phyloP scores from a whole-genome alignment of 1,140 invertebrate species.

The Mizuhopecten yessoensis region DNA sequence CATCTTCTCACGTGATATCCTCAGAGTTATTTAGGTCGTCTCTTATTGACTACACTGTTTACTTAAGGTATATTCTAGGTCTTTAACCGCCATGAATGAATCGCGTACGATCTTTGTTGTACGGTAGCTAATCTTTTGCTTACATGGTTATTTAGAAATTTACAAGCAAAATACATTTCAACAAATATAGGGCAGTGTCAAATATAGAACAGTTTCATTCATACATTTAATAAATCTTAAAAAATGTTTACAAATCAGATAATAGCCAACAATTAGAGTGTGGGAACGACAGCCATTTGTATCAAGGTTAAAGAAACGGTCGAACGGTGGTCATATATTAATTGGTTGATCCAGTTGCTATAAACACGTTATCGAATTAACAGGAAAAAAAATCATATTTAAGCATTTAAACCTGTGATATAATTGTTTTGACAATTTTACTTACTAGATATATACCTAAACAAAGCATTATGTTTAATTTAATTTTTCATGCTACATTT shows the following conservation, averaged over 20 bases:
- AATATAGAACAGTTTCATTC: not conserved
- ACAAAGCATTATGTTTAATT: no score
- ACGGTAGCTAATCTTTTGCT: not conserved
- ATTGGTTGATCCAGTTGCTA: no score
- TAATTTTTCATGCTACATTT: no score
- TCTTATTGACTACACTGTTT: conserved; percentile 2
- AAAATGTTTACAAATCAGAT: not conserved
- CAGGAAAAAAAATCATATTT: no score
- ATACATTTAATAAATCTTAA: not conserved
- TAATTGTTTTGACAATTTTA: no score
- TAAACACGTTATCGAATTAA: no score
- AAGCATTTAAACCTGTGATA: no score
- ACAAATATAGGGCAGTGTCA: not conserved
- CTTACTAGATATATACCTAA: no score
- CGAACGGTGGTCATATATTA: no score
- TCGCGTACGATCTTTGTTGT: not conserved
- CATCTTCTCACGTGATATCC: no score
- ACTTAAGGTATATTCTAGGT: not conserved
- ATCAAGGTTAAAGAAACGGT: no score
- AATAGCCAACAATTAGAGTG: not conserved
- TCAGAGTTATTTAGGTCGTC: not conserved
- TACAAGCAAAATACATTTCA: not conserved
- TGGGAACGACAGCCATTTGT: not conserved
- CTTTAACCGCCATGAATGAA: not conserved
- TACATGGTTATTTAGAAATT: not conserved